Base-by-base conservation (phyloP, 2,797 vertebrate species). In the Phoxinus dragarum region DNA sequence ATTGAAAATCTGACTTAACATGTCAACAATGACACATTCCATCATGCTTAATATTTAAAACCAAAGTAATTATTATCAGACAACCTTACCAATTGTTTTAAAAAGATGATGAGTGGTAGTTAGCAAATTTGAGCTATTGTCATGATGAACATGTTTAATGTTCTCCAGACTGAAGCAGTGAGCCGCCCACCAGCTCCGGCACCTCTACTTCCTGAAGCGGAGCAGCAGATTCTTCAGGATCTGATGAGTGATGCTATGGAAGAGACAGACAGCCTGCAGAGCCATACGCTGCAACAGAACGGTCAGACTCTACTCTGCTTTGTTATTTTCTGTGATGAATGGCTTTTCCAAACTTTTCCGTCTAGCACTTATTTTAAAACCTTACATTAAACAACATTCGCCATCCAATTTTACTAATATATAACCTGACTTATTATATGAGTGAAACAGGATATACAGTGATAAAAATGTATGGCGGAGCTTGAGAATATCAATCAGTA, bases 181-280 rank as follows among this genome's bases (percentile, higher is more conserved):
- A 92, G 93, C 34, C 94, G 90, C 0, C 91, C 94, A 2, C 89
- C 95, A 44, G 95, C 96, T 83, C 97, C 95, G 0, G 94, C 95
- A 3, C 92, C 93, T 0, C 89, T 95, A 16, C 97, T 99, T 0
- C 96, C 97, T 59, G 98, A 99, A 88, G 97, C 96, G 0, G 98
- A 99, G 84, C 98, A 98, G 88, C 97, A 98, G 91, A 97, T 98
- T 86, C 90, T 99, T 88, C 96, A 97, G 81, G 98, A 99, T 90
- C 94, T 99, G 90, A 99, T 99, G 98, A 99, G 97, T 82, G 98
- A 99, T 44, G 98, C 98, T 0, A 99, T 99, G 98, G 98, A 99
- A 90, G 98, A 99, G 90, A 94, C 94, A 0, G 98, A 99, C 31
- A 89, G 89, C 16, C 94, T 96, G 66, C 96, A 96, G 3, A 76